These are phyloP conservation scores for Mythimna albipuncta DNA, from an alignment of 2,888 invertebrate genomes.

Conservation along the genomic window DNA sequence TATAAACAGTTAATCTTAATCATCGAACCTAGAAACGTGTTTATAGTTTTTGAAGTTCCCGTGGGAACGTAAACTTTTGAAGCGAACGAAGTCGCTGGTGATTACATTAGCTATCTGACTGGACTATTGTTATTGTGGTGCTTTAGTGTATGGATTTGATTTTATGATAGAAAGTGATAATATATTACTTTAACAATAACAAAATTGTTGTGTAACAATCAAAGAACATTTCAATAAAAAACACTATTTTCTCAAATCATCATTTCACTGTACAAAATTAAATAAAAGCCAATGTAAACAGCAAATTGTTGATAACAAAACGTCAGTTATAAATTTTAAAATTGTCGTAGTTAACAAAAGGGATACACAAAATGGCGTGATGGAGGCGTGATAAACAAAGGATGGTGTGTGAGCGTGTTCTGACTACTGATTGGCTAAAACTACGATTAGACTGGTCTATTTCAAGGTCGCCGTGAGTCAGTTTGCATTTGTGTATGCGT, in stretches of 20 bases:
- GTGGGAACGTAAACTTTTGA: slow-evolving; percentile 46
- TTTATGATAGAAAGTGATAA: neutral
- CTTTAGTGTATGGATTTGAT: neutral
- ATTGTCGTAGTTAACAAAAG: slow-evolving; percentile 67
- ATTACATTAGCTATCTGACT: slow-evolving; percentile 22
- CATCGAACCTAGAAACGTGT: slow-evolving; percentile 18
- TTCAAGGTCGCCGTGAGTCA: slow-evolving; percentile 87
- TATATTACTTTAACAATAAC: no score
- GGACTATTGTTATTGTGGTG: slow-evolving; percentile 6
- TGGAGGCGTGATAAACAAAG: slow-evolving; percentile 81
- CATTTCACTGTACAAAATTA: slow-evolving; percentile 43
- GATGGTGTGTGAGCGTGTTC: slow-evolving; percentile 76
- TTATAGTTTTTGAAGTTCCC: slow-evolving; percentile 53
- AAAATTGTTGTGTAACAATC: slow-evolving; percentile 2
- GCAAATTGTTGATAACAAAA: slow-evolving; percentile 39
- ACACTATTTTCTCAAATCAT: slow-evolving; percentile 40
- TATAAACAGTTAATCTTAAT: slow-evolving; percentile 9
- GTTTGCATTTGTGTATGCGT: slow-evolving; percentile 81
- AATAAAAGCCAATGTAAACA: slow-evolving; percentile 54
- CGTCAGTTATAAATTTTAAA: slow-evolving; percentile 58
- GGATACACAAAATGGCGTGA: slow-evolving; percentile 78
- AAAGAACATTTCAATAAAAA: slow-evolving; percentile 11
- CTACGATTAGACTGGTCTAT: slow-evolving; percentile 87
- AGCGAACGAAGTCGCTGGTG: slow-evolving; percentile 8
- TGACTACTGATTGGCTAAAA: slow-evolving; percentile 88